Conservation (phyloP, 2,797 vertebrate genomes). For the Parotocinclus haroldoi region DNA sequence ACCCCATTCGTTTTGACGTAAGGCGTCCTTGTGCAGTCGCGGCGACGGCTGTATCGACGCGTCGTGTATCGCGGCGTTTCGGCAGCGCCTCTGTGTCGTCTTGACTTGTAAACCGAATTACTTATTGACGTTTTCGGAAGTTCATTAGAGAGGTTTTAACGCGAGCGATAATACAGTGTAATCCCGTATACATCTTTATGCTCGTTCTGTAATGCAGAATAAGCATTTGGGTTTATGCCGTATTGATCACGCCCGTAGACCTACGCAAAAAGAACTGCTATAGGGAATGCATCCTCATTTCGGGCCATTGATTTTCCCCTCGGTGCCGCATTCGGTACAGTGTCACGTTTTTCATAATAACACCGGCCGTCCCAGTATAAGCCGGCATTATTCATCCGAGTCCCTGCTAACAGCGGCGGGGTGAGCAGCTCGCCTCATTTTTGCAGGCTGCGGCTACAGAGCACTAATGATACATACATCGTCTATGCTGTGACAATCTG, state of each 20-base stretch:
- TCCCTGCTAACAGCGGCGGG: slow-evolving; percentile 8
- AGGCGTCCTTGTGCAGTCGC: background rate
- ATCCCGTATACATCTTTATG: slow-evolving; percentile 4
- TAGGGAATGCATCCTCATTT: background rate
- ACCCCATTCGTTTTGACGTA: too few relatives aligned
- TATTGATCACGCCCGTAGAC: slow-evolving; percentile 12
- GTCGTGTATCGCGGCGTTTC: background rate
- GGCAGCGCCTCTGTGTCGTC: background rate
- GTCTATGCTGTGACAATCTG: slow-evolving; percentile 16
- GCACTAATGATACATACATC: slow-evolving; percentile 31
- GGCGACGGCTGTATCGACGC: background rate
- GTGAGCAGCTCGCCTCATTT: slow-evolving; percentile 11
- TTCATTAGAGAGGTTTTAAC: slow-evolving; percentile 14
- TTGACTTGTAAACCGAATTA: slow-evolving; percentile 17
- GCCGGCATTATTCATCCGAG: slow-evolving; percentile 4
- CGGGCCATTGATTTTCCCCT: slow-evolving; percentile 16
- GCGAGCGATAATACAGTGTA: background rate
- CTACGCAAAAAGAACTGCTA: slow-evolving; percentile 10
- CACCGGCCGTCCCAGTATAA: background rate
- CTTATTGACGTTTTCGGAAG: slow-evolving; percentile 19
- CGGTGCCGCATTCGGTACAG: slow-evolving; percentile 2
- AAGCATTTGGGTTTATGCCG: slow-evolving; percentile 16
- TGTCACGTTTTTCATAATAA: slow-evolving; percentile 14
- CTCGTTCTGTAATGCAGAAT: slow-evolving; percentile 15
- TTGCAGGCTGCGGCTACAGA: slow-evolving; percentile 8